A percentile compares a stretch with the other conserved stretches of the same genome.
phyloP scores from a whole-genome alignment of 2,113 vertebrate species.

The Microtus oregoni region DNA sequence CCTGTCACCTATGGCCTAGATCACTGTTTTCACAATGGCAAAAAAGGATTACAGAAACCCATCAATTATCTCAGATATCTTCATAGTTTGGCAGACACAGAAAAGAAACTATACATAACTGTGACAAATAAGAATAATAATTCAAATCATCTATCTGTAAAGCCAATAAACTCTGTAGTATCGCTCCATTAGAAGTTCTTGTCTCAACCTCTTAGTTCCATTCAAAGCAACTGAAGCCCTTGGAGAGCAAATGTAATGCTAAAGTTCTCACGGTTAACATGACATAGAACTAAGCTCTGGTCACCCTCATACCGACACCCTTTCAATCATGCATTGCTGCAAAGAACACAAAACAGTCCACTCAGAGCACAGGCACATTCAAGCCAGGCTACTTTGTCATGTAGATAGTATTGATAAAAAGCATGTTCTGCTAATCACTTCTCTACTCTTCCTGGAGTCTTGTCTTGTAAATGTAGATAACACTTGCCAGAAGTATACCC shows the following conservation, averaged over 20 bases:
- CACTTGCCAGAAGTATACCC: background rate
- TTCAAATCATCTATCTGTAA: background rate
- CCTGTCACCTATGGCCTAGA: background rate
- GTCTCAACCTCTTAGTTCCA: slow-evolving; percentile 21
- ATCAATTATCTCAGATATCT: background rate
- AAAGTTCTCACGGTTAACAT: background rate
- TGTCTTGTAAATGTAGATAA: background rate
- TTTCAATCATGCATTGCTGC: background rate
- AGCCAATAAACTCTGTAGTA: background rate
- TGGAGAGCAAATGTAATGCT: background rate
- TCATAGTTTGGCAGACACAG: background rate
- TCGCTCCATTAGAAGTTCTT: background rate
- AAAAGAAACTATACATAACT: background rate
- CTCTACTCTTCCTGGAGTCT: background rate
- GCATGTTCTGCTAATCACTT: background rate
- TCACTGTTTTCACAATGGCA: background rate
- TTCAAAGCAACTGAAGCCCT: background rate
- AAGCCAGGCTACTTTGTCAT: background rate
- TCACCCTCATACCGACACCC: background rate
- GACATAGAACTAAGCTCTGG: background rate
- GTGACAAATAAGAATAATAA: background rate
- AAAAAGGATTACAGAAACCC: background rate
- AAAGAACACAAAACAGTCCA: background rate
- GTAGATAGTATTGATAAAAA: background rate
- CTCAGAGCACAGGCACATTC: background rate